Conservation (phyloP, 1,140 invertebrate species). For the Diprion similis region DNA sequence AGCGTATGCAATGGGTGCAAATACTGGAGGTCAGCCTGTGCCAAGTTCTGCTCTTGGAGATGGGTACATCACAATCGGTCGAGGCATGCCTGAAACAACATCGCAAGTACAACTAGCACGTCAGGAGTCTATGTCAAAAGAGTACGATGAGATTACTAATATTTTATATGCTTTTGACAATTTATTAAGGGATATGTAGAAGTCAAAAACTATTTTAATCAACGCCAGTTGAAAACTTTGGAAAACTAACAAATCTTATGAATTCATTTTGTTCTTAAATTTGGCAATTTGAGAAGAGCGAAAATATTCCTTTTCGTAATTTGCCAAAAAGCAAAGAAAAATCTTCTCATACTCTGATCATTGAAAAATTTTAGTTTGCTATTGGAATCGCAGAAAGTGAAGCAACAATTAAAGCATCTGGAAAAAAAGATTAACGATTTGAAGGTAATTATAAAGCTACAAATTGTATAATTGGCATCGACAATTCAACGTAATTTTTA, state of each 20-base stretch:
- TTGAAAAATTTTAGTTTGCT: constrained; percentile 53
- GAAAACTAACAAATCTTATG: no score
- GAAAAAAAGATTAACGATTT: constrained; percentile 73
- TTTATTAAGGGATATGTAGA: neutral
- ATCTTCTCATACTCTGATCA: no score
- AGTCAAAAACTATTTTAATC: no score
- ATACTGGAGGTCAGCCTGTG: constrained; percentile 47
- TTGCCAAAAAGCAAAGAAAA: no score
- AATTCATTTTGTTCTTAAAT: neutral
- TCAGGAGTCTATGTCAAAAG: constrained; percentile 56
- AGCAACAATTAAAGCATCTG: constrained; percentile 69
- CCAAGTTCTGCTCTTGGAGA: constrained; percentile 49
- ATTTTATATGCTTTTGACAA: neutral
- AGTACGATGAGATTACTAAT: constrained; percentile 39
- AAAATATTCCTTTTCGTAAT: no score
- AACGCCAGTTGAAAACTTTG: no score
- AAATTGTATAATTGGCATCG: constrained; percentile 14
- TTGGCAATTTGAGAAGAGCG: no score
- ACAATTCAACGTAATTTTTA: no score
- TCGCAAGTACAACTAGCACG: constrained; percentile 46
- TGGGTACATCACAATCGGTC: constrained; percentile 61
- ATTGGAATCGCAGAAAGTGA: constrained; percentile 69
- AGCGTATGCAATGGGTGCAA: constrained; percentile 50
- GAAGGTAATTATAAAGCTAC: constrained; percentile 56
- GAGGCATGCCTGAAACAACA: constrained; percentile 47